Conservation (phyloP, 1,140 invertebrate genomes). For the Laodelphax striatellus region DNA sequence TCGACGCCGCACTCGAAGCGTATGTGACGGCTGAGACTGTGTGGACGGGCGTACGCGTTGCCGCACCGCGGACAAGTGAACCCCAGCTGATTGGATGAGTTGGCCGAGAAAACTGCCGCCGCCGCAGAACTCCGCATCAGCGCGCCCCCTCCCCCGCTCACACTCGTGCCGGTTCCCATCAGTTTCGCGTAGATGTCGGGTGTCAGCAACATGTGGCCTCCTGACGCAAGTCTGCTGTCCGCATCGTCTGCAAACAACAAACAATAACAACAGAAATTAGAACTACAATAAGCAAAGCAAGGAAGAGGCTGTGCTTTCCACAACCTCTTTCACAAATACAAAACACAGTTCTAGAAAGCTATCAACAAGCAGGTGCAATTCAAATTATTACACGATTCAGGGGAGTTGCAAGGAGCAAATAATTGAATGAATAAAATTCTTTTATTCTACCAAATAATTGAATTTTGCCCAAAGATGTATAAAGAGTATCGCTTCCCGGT, state of each 20-base stretch:
- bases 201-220: conserved; percentile 8
- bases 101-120: not conserved
- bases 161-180: not conserved
- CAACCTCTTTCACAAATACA: no score
- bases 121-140: not conserved
- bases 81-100: not conserved
- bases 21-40: conserved; percentile 20
- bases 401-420: no score
- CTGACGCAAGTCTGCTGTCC: not conserved
- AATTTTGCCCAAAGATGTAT: no score
- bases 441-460: no score
- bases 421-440: no score
- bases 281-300: no score
- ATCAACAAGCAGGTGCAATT: no score
- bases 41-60: conserved; percentile 25
- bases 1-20: conserved; percentile 23
- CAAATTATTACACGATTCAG: no score
- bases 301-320: no score
- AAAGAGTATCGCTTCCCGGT: no score
- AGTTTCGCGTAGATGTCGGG: conserved; percentile 10
- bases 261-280: not conserved
- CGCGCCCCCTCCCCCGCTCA: not conserved
- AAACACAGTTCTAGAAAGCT: no score
- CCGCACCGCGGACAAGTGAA: conserved; percentile 34
- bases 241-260: conserved; percentile 4